phyloP scores from a whole-genome alignment of 2,888 invertebrate species.

The Calliphora vomitoria region DNA sequence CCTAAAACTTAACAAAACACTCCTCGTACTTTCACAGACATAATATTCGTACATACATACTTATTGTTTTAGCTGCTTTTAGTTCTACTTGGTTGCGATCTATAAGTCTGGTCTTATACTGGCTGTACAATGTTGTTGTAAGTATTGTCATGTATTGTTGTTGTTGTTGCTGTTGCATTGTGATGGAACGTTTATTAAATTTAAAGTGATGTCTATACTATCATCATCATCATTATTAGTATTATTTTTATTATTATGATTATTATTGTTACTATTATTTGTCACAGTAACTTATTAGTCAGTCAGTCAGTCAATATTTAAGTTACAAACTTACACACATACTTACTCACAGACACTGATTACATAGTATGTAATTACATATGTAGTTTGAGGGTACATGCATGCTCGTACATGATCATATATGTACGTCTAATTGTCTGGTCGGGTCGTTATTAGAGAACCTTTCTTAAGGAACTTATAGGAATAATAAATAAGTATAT shows the following conservation, averaged over 20 bases:
- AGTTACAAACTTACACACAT: neutral
- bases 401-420: neutral
- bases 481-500: neutral
- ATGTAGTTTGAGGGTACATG: neutral
- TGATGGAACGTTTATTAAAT: conserved; percentile 71
- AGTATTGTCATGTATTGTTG: neutral
- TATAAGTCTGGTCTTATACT: conserved; percentile 15
- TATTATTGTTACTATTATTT: conserved; percentile 63
- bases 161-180: conserved; percentile 25
- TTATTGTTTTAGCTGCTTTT: conserved; percentile 17
- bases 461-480: neutral
- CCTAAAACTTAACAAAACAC: neutral
- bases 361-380: conserved; percentile 3
- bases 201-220: conserved; percentile 70
- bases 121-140: conserved; percentile 18
- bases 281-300: conserved; percentile 62
- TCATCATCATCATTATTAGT: conserved; percentile 55
- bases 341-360: neutral
- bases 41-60: neutral
- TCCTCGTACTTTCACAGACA: conserved; percentile 1
- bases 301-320: conserved; percentile 40
- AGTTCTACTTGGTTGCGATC: conserved; percentile 17
- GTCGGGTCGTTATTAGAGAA: neutral
- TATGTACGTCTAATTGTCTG: neutral
- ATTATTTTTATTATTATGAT: conserved; percentile 61